These are phyloP conservation scores for Dilophus febrilis DNA, from an alignment of 2,888 invertebrate species.

Conservation along the genomic window DNA sequence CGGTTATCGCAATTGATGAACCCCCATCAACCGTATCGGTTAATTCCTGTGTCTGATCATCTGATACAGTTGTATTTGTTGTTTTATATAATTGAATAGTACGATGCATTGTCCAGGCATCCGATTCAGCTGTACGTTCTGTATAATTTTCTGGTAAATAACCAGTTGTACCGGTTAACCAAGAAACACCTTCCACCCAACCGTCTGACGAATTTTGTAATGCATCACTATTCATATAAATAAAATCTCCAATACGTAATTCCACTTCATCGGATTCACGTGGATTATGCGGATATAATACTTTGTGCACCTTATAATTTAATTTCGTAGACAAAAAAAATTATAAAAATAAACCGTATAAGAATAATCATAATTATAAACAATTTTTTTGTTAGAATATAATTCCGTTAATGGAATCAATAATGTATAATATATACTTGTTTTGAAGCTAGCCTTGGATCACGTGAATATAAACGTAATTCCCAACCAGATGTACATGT, in stretches of 20 bases:
- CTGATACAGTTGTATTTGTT: neutral
- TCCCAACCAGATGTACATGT: conserved; percentile 61
- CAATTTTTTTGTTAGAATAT: neutral
- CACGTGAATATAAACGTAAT: conserved; percentile 70
- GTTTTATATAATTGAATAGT: conserved; percentile 35
- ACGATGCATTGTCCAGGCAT: conserved; percentile 79
- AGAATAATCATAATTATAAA: neutral
- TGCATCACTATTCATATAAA: conserved; percentile 62
- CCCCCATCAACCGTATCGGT: neutral
- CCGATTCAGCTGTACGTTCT: conserved; percentile 69
- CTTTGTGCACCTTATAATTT: conserved; percentile 48
- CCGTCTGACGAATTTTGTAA: conserved; percentile 60
- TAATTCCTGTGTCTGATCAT: neutral
- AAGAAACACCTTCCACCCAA: conserved; percentile 74
- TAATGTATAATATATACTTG: conserved; percentile 34
- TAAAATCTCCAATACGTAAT: conserved; percentile 67
- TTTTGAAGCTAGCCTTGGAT: conserved; percentile 55
- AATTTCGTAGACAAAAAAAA: too few relatives aligned
- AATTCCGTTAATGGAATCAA: too few relatives aligned
- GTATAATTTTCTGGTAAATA: conserved; percentile 70
- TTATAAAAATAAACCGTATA: neutral
- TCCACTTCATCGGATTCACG: conserved; percentile 71
- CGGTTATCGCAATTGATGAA: conserved; percentile 8
- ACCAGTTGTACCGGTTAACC: conserved; percentile 51
- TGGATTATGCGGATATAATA: conserved; percentile 59